Conservation (phyloP, 2,888 invertebrate species). For the Muscina levida region DNA sequence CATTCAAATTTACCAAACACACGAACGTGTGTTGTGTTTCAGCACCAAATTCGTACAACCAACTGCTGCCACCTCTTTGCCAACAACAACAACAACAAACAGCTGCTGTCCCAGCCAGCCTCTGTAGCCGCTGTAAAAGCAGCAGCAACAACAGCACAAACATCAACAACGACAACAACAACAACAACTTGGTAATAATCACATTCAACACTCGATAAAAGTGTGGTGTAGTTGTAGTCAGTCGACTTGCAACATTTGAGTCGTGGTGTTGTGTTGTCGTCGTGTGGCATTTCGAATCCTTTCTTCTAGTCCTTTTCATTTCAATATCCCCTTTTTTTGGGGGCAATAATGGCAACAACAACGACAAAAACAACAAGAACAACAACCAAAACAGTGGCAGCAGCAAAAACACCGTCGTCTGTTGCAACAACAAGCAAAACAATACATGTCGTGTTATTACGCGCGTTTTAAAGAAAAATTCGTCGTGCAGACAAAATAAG, state of each 20-base stretch:
- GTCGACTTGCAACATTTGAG: constrained; percentile 75
- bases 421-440: constrained; percentile 15
- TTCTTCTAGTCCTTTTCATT: constrained; percentile 28
- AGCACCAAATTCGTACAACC: no score
- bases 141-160: constrained; percentile 57
- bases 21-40: not conserved
- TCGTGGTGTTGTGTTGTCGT: constrained; percentile 73
- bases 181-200: constrained; percentile 36
- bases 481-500: no score
- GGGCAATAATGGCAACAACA: not conserved
- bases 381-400: not conserved
- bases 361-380: not conserved
- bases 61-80: not conserved
- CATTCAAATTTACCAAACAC: constrained; percentile 36
- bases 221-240: constrained; percentile 66
- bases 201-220: constrained; percentile 58
- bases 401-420: no score
- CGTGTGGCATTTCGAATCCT: constrained; percentile 67
- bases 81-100: not conserved
- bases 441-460: constrained; percentile 5
- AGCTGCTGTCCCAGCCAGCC: not conserved
- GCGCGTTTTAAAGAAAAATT: constrained; percentile 16
- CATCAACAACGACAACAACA: not conserved
- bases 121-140: not conserved
- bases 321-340: not conserved